Base-by-base conservation (phyloP, 2,888 invertebrate genomes). In the Drosophila testacea region DNA sequence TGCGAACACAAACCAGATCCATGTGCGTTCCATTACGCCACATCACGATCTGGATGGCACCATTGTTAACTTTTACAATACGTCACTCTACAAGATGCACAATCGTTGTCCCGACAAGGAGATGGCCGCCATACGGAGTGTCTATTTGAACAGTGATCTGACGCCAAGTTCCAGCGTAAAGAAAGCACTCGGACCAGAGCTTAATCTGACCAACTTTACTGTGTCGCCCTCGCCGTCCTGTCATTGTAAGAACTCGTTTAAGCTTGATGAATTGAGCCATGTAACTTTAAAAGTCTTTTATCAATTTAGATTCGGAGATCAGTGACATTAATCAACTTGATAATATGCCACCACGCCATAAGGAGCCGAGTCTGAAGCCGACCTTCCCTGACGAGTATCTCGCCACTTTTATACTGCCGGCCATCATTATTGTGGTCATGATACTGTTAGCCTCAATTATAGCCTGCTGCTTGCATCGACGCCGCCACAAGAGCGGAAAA, bases 341-440 rank as follows among this genome's bases (percentile, higher is more conserved):
- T n/a, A 89, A 80, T 65, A 81, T 90, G 44, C 91, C 91, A 36
- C 89, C 88, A 16, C 91, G 91, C 68, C 85, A 86, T 42, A 91
- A 92, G 57, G 91, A 92, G 64, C 92, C 92, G 1, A 82, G 82
- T 28, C 84, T 92, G 1, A 92, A 93, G 44, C 91, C 93, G 36
- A 92, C 93, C 4, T 93, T 94, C 44, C 92, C 93, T 64, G 95
- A 95, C 28, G 95, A 95, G 79, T 96, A 96, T 82, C 91, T 96
- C 78, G 94, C 96, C 55, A 98, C 98, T 9, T 97, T 97, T 77
- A 95, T 98, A 42, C 94, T 98, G 65, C 98, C 99, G 0, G 96
- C 97, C 0, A 94, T 97, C 11, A 96, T 98, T 34, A 97, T 98
- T 67, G 95, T 97, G 0, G 95, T 96, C 22, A 98, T 99, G 96